Evolutionary conservation across 2,888 invertebrate genomes (phyloP), one percentile per base, ranked within the genome.

Genomic region (Aphidius colemani): DNA sequence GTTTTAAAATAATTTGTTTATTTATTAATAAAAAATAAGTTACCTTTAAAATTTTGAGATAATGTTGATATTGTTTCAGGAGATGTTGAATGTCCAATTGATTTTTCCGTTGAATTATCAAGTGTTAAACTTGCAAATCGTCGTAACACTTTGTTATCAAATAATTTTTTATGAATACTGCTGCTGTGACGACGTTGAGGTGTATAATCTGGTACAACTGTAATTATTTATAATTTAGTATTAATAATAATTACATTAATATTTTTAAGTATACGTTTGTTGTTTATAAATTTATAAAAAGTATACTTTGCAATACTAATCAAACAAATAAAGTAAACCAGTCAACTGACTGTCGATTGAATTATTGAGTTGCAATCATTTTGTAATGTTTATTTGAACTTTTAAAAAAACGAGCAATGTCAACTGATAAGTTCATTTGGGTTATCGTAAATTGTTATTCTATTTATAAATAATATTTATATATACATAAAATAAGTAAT

Each of bases 1-100:
- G 30, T 30, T 30, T 30, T 30, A 30, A 30, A 30, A 30, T 30
- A 5, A 30, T 30, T 10, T 10, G 46, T 43, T 11, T 43, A 18
- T 45, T 44, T 63, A 48, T 63, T 18, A 48, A n/a, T 9, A 41
- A 65, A 50, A 51, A 46, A 61, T n/a, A n/a, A 78, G 85, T 84
- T 84, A 95, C 95, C 95, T 90, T 96, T 95, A 84, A 96, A 96
- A 83, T 94, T 95, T 83, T 95, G 93, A 13, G n/a, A n/a, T n/a
- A 56, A 8, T 40, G 18, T 18, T 45, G 53, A 41, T 41, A 48
- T 50, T 13, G 8, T 18, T 40, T 18, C 57, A 9, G 59, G 44
- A 10, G 50, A 7, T 50, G 49, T 11, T 50, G 7, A 4, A 85
- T 85, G 65, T 94, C 90, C 79, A 90, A 91, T 41, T 9, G 44